Percentiles rank a stretch among this genome's conserved stretches.
phyloP scores from a whole-genome alignment of 2,797 vertebrate genomes.

The Macrochelys suwanniensis region DNA sequence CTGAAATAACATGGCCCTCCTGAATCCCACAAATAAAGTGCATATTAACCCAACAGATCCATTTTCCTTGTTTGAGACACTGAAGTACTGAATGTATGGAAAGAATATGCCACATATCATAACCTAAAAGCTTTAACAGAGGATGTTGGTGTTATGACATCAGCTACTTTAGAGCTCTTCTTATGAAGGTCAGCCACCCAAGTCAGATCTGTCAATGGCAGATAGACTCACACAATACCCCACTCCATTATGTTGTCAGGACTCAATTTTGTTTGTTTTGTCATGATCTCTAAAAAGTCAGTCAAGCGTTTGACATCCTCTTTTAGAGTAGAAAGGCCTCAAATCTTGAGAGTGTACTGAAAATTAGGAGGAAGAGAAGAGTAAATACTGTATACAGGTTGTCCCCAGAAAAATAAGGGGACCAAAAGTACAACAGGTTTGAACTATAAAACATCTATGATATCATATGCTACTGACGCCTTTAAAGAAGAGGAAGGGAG shows the following conservation, averaged over 20 bases:
- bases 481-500: neutral
- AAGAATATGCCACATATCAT: neutral
- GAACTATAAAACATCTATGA: neutral
- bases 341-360: neutral
- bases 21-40: neutral
- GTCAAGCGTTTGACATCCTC: neutral
- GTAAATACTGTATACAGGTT: neutral
- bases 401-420: neutral
- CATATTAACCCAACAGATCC: neutral
- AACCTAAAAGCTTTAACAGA: constrained; percentile 3
- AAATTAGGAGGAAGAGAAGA: neutral
- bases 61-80: neutral
- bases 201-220: neutral
- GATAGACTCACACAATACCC: neutral
- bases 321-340: neutral
- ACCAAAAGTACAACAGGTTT: neutral
- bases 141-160: neutral
- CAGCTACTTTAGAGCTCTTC: constrained; percentile 21
- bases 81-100: neutral
- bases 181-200: constrained; percentile 1
- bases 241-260: neutral
- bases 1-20: neutral
- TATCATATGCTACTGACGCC: neutral
- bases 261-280: constrained; percentile 31
- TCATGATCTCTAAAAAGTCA: neutral